Percentiles rank a stretch among this genome's conserved stretches.
These are phyloP conservation scores for Lagocephalus sceleratus DNA, from an alignment of 2,797 vertebrate species.

Conservation along the genomic window DNA sequence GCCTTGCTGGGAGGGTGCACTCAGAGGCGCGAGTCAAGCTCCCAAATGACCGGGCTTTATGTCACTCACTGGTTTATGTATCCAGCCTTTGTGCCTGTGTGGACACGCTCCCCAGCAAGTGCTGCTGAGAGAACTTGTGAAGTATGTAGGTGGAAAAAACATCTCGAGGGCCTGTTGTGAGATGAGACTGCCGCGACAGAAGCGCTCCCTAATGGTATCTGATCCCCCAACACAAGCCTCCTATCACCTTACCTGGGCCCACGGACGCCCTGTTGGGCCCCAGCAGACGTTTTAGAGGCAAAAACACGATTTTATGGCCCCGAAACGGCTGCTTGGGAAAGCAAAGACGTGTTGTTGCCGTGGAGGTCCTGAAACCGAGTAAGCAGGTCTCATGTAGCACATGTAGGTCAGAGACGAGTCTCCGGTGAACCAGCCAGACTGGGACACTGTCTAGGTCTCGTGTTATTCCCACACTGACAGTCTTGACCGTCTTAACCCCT, in stretches of 20 bases:
- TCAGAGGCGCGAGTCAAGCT: slow-evolving; percentile 24
- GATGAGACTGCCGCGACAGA: slow-evolving; percentile 20
- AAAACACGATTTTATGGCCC: slow-evolving; percentile 34
- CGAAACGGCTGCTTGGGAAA: slow-evolving; percentile 33
- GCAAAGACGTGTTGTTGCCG: slow-evolving; percentile 23
- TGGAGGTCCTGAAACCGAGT: too few species aligned
- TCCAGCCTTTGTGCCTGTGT: slow-evolving; percentile 21
- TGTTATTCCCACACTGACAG: slow-evolving; percentile 20
- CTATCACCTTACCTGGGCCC: slow-evolving; percentile 47
- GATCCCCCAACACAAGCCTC: slow-evolving; percentile 36
- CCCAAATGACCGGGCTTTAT: slow-evolving; percentile 29
- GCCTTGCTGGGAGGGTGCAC: slow-evolving; percentile 29
- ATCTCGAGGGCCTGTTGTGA: slow-evolving; percentile 40
- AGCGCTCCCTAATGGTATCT: slow-evolving; percentile 19
- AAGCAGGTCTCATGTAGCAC: slow-evolving; percentile 39
- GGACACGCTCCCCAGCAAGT: slow-evolving; percentile 26
- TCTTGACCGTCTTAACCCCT: slow-evolving; percentile 30
- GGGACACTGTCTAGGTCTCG: slow-evolving; percentile 44
- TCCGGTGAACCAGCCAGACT: slow-evolving; percentile 23
- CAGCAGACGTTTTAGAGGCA: slow-evolving; percentile 45
- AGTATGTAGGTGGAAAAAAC: slow-evolving; percentile 30
- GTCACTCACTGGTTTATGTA: slow-evolving; percentile 25
- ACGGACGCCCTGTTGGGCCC: slow-evolving; percentile 34
- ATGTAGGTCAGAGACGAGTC: slow-evolving; percentile 38
- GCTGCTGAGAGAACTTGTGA: slow-evolving; percentile 27